phyloP scores from a whole-genome alignment of 2,113 vertebrate species.

The Carollia perspicillata region DNA sequence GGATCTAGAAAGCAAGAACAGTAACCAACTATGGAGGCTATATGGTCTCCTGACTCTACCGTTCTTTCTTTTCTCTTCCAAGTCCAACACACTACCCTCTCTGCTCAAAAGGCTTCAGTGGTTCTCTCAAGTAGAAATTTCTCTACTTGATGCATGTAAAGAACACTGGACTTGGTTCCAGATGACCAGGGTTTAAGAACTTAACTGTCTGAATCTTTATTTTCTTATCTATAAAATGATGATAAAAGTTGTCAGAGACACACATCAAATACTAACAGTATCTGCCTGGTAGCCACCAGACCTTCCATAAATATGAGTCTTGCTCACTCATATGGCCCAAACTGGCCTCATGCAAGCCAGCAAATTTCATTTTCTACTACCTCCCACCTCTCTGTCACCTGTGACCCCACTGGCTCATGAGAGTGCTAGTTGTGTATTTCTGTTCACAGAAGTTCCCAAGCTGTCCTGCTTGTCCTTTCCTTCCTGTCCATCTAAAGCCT shows the following conservation, averaged over 20 bases:
- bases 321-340: not conserved
- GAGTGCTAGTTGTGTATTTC: not conserved
- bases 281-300: not conserved
- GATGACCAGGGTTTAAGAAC: not conserved
- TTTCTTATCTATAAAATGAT: not conserved
- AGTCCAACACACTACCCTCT: not conserved
- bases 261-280: not conserved
- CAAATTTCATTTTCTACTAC: not conserved
- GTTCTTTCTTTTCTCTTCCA: not conserved
- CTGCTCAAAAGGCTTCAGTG: not conserved
- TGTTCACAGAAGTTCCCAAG: not conserved
- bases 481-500: not conserved
- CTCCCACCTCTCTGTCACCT: not conserved
- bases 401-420: not conserved
- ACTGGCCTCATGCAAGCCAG: not conserved
- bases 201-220: not conserved
- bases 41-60: not conserved
- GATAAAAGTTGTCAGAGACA: not conserved
- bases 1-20: not conserved
- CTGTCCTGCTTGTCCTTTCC: not conserved
- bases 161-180: not conserved
- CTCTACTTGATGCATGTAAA: not conserved
- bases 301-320: not conserved
- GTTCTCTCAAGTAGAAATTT: not conserved
- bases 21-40: not conserved